Percentiles rank a stretch among this genome's conserved stretches.
phyloP scores from a whole-genome alignment of 2,888 invertebrate species.

The Yponomeuta malinellus region DNA sequence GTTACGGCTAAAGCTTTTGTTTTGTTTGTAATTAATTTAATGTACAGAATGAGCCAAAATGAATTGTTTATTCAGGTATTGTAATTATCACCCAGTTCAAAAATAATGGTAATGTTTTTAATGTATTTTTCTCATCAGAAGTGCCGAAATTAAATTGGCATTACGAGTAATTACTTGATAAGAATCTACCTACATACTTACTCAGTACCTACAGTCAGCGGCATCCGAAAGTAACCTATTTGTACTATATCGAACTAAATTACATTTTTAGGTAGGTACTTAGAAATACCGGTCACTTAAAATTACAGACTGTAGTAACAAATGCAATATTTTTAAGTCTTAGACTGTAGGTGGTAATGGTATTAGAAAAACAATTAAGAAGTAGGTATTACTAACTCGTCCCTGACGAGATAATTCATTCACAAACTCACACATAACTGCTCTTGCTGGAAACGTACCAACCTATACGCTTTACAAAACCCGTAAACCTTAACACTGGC shows the following conservation, averaged over 20 bases:
- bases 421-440: no score
- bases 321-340: no score
- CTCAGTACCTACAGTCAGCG: no score
- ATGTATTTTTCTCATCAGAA: not conserved
- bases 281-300: no score
- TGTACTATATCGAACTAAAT: no score
- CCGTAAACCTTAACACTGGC: not conserved
- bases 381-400: no score
- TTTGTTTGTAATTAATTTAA: not conserved
- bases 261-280: no score
- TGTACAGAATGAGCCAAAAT: not conserved
- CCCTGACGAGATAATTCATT: no score
- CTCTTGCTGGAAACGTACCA: not conserved
- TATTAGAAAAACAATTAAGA: no score
- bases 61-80: not conserved
- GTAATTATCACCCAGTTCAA: slow-evolving; percentile 1
- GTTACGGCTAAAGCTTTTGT: not conserved
- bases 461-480: not conserved
- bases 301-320: no score
- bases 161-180: not conserved
- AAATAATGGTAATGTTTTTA: not conserved
- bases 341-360: no score
- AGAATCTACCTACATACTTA: not conserved
- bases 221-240: no score
- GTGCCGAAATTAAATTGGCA: not conserved